Base-by-base conservation (phyloP, 2,797 vertebrate genomes). In the Protosalanx chinensis region DNA sequence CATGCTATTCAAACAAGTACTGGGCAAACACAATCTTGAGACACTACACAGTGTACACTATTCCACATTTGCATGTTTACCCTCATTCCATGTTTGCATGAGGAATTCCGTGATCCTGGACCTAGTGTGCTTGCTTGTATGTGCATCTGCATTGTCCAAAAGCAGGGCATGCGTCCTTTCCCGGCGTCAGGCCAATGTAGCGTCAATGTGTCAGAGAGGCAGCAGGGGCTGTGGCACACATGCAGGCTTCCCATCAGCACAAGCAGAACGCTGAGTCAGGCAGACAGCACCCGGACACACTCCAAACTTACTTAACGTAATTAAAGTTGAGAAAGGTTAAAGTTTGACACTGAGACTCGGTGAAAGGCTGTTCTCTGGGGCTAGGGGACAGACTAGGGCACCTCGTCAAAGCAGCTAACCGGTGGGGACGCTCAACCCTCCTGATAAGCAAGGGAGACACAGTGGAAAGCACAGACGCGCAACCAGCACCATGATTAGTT, bases 241-340 rank as follows among this genome's bases (percentile, higher is more conserved):
- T 90, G 90, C 87, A 76, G 91, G 89, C 88, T 91, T 93, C 89
- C 82, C 84, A 91, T 93, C 91, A 93, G 87, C 41, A 13, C 82
- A 58, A 77, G 71, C 67, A 81, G 80, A 84, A 88, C 77, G 86
- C 85, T 93, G 92, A 94, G 85, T 80, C 51, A 77, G 84, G 80
- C 74, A 81, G 93, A 93, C 92, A 93, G 90, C 89, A 74, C 90
- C 82, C 81, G 86, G 72, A 88, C 90, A 86, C 86, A 85, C 89
- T 91, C 91, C 88, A 78, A 92, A 93, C 92, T 92, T 90, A 90
- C 91, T 93, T 89, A 88, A 85, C 86, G 88, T 91, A 92, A 93
- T 93, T 93, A 90, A 93, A 92, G 90, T 92, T 92, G 92, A 93
- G 92, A 94, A 94, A 93, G 93, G 93, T 94, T 94, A 93, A 84